Conservation (phyloP, 1,140 invertebrate genomes). For the Delia radicum region DNA sequence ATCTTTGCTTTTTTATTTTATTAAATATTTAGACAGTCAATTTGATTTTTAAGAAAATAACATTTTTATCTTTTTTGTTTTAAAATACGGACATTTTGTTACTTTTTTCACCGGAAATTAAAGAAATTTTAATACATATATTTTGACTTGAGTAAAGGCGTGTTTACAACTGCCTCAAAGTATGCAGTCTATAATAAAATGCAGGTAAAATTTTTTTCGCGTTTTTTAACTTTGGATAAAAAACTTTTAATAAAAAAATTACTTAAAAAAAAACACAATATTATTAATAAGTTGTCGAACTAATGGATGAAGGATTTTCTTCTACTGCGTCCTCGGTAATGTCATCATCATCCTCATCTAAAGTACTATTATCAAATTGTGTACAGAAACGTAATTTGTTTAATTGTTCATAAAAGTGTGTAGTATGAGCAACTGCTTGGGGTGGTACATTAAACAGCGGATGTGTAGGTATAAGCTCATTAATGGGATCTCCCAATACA, state of each 20-base stretch:
- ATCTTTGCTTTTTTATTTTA: neutral
- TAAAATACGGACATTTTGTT: too few relatives aligned
- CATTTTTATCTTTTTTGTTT: neutral
- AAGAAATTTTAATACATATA: neutral
- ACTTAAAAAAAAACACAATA: neutral
- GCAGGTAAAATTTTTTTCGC: neutral
- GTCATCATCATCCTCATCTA: neutral
- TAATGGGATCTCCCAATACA: conserved; percentile 63
- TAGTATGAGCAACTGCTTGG: conserved; percentile 38
- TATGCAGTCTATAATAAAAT: neutral
- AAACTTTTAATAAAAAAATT: neutral
- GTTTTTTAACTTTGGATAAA: too few relatives aligned
- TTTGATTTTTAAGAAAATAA: neutral
- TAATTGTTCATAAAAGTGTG: conserved; percentile 37
- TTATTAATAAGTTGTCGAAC: neutral
- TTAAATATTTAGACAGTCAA: neutral
- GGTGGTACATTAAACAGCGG: conserved; percentile 69
- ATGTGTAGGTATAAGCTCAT: conserved; percentile 65
- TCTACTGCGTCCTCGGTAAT: neutral
- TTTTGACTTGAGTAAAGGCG: neutral
- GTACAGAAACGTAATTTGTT: conserved; percentile 17
- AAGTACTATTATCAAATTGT: neutral
- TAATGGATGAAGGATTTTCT: neutral
- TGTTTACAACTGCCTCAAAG: neutral
- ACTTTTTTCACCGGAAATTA: neutral